Percentiles rank a stretch among this genome's conserved stretches.
Evolutionary conservation across 2,113 vertebrate species (phyloP).

Genomic region (Ameiurus melas): DNA sequence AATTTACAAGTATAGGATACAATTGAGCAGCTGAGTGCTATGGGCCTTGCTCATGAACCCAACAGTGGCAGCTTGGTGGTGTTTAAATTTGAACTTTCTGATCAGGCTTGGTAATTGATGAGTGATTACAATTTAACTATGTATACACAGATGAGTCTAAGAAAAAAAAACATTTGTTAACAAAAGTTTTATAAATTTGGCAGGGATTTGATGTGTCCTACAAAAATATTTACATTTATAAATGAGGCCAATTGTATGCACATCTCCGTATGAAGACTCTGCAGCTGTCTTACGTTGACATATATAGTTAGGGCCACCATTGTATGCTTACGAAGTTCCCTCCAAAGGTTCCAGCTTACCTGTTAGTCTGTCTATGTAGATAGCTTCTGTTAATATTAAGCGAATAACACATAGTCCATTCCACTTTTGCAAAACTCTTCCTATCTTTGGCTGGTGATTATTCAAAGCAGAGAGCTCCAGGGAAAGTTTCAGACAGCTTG

Average conservation of each 20-base stretch:
- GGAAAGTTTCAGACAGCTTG: slow-evolving; percentile 35
- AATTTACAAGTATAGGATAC: neutral
- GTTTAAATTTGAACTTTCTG: neutral
- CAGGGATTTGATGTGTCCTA: neutral
- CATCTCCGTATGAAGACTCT: neutral
- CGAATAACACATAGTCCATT: neutral
- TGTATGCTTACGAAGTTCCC: neutral
- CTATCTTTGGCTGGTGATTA: slow-evolving; percentile 30
- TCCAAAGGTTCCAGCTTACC: neutral
- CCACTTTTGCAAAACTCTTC: neutral
- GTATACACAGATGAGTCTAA: neutral
- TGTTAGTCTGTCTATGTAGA: neutral
- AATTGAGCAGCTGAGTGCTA: neutral
- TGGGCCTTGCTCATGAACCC: neutral
- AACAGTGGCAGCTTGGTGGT: neutral
- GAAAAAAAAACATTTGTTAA: neutral
- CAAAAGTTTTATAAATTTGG: neutral
- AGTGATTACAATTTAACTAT: neutral
- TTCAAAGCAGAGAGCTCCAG: slow-evolving; percentile 32
- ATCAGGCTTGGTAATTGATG: neutral
- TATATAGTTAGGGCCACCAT: neutral
- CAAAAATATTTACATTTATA: neutral
- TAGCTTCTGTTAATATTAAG: slow-evolving; percentile 6
- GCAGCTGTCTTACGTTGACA: neutral
- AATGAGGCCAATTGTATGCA: neutral